Conservation (phyloP, 2,888 invertebrate genomes). For the Stenodera caucasica region DNA sequence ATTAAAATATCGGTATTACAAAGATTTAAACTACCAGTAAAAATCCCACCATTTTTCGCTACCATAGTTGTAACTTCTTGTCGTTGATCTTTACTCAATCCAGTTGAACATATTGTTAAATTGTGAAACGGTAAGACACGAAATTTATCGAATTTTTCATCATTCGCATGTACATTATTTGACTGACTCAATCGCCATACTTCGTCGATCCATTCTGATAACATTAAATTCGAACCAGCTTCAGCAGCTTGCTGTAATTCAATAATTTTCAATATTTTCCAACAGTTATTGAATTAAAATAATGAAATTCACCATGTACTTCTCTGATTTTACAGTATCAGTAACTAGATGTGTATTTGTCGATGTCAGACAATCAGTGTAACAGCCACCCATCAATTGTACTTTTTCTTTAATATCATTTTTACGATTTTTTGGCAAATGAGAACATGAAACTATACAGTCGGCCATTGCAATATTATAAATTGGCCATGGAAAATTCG, state of each 20-base stretch:
- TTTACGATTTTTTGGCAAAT: slow-evolving; percentile 54
- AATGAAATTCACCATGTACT: slow-evolving; percentile 67
- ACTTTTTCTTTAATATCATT: slow-evolving; percentile 65
- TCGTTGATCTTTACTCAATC: slow-evolving; percentile 66
- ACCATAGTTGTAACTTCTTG: slow-evolving; percentile 68
- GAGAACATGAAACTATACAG: slow-evolving; percentile 67
- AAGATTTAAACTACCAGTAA: slow-evolving; percentile 54
- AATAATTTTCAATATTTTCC: slow-evolving; percentile 2
- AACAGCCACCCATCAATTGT: slow-evolving; percentile 77
- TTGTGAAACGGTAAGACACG: slow-evolving; percentile 76
- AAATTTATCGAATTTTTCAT: slow-evolving; percentile 64
- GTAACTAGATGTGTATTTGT: slow-evolving; percentile 82
- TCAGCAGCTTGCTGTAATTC: slow-evolving; percentile 67
- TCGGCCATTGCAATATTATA: slow-evolving; percentile 81
- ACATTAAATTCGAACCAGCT: slow-evolving; percentile 72
- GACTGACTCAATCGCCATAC: slow-evolving; percentile 76
- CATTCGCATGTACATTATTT: slow-evolving; percentile 64
- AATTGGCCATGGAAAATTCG: slow-evolving; percentile 74
- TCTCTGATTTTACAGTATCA: slow-evolving; percentile 72
- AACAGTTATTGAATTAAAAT: slow-evolving; percentile 1
- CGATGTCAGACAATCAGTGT: slow-evolving; percentile 64
- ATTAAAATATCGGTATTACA: slow-evolving; percentile 62
- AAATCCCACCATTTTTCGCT: slow-evolving; percentile 71
- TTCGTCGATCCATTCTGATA: slow-evolving; percentile 74
- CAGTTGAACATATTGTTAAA: slow-evolving; percentile 77